Conservation (phyloP, 2,797 vertebrate genomes). For the Bucorvus abyssinicus region DNA sequence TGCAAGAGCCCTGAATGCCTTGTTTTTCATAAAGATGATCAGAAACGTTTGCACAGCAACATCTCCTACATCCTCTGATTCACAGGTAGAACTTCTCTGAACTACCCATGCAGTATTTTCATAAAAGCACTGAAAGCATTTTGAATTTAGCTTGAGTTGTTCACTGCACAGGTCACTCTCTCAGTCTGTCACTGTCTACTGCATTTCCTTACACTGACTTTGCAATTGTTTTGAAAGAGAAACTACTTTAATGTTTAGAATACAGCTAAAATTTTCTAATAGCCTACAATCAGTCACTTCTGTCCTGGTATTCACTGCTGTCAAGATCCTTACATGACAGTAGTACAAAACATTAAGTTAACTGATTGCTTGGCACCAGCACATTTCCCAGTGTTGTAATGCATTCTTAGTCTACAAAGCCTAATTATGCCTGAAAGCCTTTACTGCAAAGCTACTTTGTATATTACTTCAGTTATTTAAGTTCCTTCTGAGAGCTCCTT, state of each 20-base stretch:
- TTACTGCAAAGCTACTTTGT: not conserved
- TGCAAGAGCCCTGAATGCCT: not conserved
- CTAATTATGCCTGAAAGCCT: not conserved
- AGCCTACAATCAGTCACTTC: not conserved
- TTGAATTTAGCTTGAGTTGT: not conserved
- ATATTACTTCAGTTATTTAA: not conserved
- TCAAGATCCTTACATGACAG: not conserved
- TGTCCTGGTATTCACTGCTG: not conserved
- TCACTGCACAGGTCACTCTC: not conserved
- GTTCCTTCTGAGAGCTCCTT: not conserved
- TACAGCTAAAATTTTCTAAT: not conserved
- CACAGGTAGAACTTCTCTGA: not conserved
- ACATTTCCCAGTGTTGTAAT: not conserved
- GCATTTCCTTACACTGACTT: not conserved
- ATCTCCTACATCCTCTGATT: not conserved
- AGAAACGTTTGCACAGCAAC: not conserved
- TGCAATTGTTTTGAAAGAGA: conserved; percentile 5
- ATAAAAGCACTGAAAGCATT: not conserved
- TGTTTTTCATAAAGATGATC: not conserved
- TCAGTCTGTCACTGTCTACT: not conserved
- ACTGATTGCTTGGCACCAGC: conserved; percentile 30
- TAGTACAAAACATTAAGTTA: conserved; percentile 14
- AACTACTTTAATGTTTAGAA: not conserved
- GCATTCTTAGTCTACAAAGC: conserved; percentile 4
- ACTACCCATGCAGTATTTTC: not conserved